phyloP scores from a whole-genome alignment of 2,113 vertebrate genomes.

The Stictonetta naevosa region DNA sequence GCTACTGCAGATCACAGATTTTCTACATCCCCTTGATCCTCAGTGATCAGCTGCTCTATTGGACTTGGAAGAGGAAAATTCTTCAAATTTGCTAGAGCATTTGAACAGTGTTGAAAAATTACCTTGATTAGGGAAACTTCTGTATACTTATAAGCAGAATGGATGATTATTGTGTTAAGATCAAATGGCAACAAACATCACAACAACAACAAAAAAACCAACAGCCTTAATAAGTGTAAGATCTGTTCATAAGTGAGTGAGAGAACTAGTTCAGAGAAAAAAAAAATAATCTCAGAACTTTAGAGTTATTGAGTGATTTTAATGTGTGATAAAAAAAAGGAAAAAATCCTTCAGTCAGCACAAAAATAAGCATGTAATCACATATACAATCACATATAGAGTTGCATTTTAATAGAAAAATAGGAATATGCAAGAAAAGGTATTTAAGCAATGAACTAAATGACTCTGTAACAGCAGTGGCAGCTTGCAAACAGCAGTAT shows the following conservation, averaged over 20 bases:
- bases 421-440: not conserved
- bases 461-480: not conserved
- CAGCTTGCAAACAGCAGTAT: fast-evolving
- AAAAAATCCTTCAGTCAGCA: not conserved
- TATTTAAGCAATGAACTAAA: not conserved
- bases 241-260: not conserved
- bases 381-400: not conserved
- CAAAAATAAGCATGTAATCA: not conserved
- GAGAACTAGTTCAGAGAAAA: not conserved
- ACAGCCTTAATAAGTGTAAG: not conserved
- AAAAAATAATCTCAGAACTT: not conserved
- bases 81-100: not conserved
- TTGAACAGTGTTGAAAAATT: not conserved
- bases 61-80: not conserved
- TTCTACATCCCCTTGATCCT: not conserved
- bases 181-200: not conserved
- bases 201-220: not conserved
- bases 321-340: not conserved
- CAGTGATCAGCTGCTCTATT: not conserved
- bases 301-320: not conserved
- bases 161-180: not conserved
- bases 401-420: not conserved
- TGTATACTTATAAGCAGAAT: not conserved
- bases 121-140: not conserved
- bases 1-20: not conserved